These are phyloP conservation scores for Beroe ovata DNA, from an alignment of 37 sponge, comb jelly and placozoan species.

Conservation along the genomic window DNA sequence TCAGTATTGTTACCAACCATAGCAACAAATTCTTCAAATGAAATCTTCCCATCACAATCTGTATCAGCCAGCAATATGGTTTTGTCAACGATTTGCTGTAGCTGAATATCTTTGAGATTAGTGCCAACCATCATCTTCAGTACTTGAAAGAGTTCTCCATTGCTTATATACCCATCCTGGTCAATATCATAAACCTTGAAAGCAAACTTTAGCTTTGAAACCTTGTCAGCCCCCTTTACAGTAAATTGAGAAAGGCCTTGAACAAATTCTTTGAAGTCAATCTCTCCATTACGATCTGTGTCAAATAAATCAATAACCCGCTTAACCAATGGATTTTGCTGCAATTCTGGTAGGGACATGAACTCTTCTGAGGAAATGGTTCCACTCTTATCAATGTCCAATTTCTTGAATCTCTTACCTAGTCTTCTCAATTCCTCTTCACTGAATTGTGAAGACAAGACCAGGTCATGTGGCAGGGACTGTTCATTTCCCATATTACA, in stretches of 20 bases:
- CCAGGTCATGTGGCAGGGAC: neutral
- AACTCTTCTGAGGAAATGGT: constrained; percentile 91
- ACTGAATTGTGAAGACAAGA: constrained; percentile 71
- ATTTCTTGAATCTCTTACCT: constrained; percentile 83
- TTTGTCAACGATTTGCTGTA: constrained; percentile 98
- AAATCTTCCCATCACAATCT: constrained; percentile 98
- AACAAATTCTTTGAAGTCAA: constrained; percentile 99
- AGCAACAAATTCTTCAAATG: constrained; percentile 88
- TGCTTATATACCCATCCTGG: constrained; percentile 94
- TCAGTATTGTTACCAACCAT: neutral
- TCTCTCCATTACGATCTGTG: constrained; percentile 90
- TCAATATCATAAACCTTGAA: constrained; percentile 97
- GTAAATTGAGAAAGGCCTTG: constrained; percentile 93
- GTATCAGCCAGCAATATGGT: constrained; percentile 94
- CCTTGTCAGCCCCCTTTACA: constrained; percentile 82
- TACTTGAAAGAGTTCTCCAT: constrained; percentile 93
- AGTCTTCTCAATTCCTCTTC: constrained; percentile 86
- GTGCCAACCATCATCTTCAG: constrained; percentile 99
- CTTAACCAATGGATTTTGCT: constrained; percentile 94
- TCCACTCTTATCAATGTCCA: constrained; percentile 95
- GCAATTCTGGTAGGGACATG: constrained; percentile 90
- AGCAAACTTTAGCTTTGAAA: constrained; percentile 91
- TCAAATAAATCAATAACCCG: constrained; percentile 96
- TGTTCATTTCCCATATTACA: neutral
- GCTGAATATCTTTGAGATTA: constrained; percentile 94